Conservation (phyloP, 2,797 vertebrate genomes). For the Notoglanidium macrostoma region DNA sequence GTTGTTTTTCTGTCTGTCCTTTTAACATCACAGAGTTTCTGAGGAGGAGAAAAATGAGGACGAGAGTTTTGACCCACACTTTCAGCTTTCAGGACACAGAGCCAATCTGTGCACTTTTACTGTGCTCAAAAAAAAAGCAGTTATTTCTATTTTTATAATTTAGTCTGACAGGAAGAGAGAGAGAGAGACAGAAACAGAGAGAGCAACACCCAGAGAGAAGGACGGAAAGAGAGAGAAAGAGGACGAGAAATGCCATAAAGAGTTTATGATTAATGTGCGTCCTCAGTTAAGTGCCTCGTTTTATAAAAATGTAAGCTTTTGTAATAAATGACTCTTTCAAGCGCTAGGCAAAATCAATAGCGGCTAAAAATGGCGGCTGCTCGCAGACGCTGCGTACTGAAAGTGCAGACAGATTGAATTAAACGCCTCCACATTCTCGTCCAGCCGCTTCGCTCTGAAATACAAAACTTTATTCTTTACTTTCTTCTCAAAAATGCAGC, state of each 20-base stretch:
- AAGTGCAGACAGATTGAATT: slow-evolving; percentile 55
- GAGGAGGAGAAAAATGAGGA: slow-evolving; percentile 1
- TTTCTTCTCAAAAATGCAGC: not conserved
- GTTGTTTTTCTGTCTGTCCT: not conserved
- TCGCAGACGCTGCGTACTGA: slow-evolving; percentile 39
- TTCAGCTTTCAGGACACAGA: not conserved
- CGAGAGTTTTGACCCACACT: not conserved
- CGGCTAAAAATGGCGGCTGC: slow-evolving; percentile 65
- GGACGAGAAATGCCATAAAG: slow-evolving; percentile 49
- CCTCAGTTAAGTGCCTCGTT: slow-evolving; percentile 70
- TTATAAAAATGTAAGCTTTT: slow-evolving; percentile 69
- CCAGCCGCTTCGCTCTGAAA: slow-evolving; percentile 29
- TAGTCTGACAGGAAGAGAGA: slow-evolving; percentile 42
- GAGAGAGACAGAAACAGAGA: slow-evolving; percentile 12
- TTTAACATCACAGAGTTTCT: not conserved
- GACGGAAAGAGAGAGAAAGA: slow-evolving; percentile 47
- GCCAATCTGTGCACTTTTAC: not conserved
- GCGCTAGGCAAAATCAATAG: slow-evolving; percentile 74
- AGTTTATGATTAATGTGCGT: slow-evolving; percentile 73
- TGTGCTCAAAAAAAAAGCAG: slow-evolving; percentile 37
- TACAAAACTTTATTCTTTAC: slow-evolving; percentile 32
- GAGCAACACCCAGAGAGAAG: slow-evolving; percentile 17
- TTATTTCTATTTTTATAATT: slow-evolving; percentile 57
- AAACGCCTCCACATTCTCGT: slow-evolving; percentile 47
- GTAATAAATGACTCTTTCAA: slow-evolving; percentile 79